These are phyloP conservation scores for Xenentodon cancila DNA, from an alignment of 2,797 vertebrate genomes.

Conservation along the genomic window DNA sequence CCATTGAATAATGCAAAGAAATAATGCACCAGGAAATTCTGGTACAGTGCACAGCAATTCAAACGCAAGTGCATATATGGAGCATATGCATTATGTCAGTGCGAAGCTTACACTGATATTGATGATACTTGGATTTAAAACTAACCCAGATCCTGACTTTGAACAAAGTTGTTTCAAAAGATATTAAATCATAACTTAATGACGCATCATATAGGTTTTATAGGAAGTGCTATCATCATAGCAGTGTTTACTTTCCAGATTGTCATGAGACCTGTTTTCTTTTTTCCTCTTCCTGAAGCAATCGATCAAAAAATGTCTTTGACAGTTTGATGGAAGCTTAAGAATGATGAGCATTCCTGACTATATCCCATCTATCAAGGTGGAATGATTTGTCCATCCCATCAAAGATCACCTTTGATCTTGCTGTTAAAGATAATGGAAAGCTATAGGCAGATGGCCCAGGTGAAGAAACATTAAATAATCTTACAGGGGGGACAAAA, in stretches of 20 bases:
- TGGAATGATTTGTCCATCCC: conserved; percentile 83
- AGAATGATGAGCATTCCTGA: conserved; percentile 81
- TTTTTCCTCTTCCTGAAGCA: conserved; percentile 66
- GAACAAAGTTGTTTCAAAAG: background rate
- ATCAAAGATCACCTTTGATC: conserved; percentile 84
- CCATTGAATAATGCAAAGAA: conserved; percentile 41
- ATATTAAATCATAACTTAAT: background rate
- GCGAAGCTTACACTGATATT: background rate
- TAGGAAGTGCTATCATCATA: conserved; percentile 28
- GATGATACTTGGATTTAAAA: background rate
- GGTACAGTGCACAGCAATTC: too few species aligned
- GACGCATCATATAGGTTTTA: conserved; percentile 8
- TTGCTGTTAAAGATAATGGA: conserved; percentile 61
- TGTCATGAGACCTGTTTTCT: conserved; percentile 77
- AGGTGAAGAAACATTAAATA: conserved; percentile 46
- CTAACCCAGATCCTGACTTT: background rate
- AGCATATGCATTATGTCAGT: background rate
- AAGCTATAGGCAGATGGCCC: conserved; percentile 44
- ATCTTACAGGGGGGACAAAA: conserved; percentile 26
- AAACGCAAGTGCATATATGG: too few species aligned
- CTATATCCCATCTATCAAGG: conserved; percentile 79
- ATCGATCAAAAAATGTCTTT: conserved; percentile 84
- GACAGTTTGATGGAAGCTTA: conserved; percentile 84
- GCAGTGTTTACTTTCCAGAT: conserved; percentile 72
- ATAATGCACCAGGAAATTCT: conserved; percentile 3